Percentiles rank a stretch among this genome's conserved stretches.
phyloP scores from a whole-genome alignment of 2,113 vertebrate species.

The Phodopus roborovskii region DNA sequence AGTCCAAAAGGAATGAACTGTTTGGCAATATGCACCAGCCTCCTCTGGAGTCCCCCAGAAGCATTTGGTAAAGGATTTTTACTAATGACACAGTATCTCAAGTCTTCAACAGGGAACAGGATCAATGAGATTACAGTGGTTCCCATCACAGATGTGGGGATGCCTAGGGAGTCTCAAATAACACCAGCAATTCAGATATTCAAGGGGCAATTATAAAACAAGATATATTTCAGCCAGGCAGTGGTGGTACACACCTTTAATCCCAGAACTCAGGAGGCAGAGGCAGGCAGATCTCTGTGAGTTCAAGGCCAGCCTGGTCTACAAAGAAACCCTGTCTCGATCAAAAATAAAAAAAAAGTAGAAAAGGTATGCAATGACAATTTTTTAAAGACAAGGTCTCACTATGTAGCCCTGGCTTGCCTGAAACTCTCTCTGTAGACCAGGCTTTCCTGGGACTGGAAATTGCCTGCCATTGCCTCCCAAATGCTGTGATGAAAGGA shows the following conservation, averaged over 20 bases:
- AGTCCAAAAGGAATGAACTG: not conserved
- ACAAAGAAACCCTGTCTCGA: too few species aligned
- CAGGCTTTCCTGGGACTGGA: not conserved
- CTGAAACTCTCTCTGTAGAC: not conserved
- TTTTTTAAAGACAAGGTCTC: not conserved
- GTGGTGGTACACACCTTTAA: too few species aligned
- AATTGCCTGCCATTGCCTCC: not conserved
- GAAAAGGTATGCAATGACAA: not conserved
- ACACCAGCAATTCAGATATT: slow-evolving; percentile 22
- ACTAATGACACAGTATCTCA: not conserved
- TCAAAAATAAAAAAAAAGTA: too few species aligned
- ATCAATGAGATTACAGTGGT: not conserved
- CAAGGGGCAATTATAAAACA: not conserved
- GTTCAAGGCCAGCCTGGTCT: too few species aligned
- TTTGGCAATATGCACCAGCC: not conserved
- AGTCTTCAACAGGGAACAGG: not conserved
- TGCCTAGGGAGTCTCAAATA: not conserved
- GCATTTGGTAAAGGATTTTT: not conserved
- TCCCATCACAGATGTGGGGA: not conserved
- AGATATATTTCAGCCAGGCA: not conserved
- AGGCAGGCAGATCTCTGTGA: too few species aligned
- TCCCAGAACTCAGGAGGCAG: too few species aligned
- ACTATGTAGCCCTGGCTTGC: not conserved
- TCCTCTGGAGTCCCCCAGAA: not conserved
- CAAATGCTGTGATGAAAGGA: not conserved